Evolutionary conservation across 1,140 invertebrate genomes (phyloP).

Genomic region (Scaptomyza hsui): DNA sequence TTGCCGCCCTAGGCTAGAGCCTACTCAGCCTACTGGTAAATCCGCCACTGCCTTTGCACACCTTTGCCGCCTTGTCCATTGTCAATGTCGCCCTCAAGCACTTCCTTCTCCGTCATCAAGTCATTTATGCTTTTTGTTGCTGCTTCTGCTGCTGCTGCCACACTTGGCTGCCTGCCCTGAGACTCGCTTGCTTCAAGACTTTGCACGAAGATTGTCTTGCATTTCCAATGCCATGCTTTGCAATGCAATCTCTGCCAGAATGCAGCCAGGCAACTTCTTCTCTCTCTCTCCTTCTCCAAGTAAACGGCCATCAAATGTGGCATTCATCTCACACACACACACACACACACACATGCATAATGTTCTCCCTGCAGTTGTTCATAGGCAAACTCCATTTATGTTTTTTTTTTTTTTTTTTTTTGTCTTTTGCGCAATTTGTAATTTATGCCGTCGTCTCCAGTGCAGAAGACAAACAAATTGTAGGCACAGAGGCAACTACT

Average conservation of each 20-base stretch:
- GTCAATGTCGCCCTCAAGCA: constrained; percentile 76
- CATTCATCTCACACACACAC: constrained; percentile 49
- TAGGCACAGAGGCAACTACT: constrained; percentile 31
- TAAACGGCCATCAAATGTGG: constrained; percentile 75
- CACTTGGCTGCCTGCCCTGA: constrained; percentile 56
- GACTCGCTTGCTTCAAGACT: constrained; percentile 21
- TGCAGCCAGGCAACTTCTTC: constrained; percentile 65
- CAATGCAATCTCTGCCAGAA: constrained; percentile 72
- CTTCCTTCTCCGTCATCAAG: constrained; percentile 70
- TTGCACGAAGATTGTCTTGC: constrained; percentile 26
- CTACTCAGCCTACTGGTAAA: too few relatives aligned
- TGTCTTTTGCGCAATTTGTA: constrained; percentile 69
- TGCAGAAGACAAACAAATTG: constrained; percentile 58
- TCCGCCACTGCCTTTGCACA: constrained; percentile 57
- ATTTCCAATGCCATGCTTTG: too few relatives aligned
- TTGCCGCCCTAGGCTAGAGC: too few relatives aligned
- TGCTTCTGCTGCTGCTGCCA: constrained; percentile 43
- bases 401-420: constrained; percentile 36
- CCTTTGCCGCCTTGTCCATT: constrained; percentile 60
- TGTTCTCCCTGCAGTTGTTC: constrained; percentile 15
- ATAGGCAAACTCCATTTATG: constrained; percentile 56
- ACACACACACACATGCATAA: neutral
- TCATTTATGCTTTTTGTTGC: constrained; percentile 49
- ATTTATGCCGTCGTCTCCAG: constrained; percentile 71
- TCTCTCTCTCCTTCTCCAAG: constrained; percentile 5